Conservation (phyloP, 92 coral and sea anemone genomes). For the Isaurus tuberculatus region DNA sequence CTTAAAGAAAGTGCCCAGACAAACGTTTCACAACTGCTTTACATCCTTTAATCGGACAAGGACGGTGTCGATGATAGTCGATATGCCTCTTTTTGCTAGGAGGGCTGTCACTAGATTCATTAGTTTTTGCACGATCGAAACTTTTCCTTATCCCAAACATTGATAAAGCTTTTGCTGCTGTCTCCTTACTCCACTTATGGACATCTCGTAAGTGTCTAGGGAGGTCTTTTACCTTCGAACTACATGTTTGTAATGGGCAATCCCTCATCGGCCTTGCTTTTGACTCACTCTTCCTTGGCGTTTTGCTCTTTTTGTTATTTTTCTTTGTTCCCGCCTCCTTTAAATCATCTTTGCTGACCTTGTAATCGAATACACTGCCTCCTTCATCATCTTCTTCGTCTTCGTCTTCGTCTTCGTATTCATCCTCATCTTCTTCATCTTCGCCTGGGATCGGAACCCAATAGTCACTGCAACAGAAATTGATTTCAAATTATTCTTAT, state of each 20-base stretch:
- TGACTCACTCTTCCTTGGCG: background rate
- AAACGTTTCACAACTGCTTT: background rate
- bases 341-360: background rate
- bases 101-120: background rate
- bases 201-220: background rate
- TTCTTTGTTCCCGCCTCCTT: background rate
- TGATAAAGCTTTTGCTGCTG: background rate
- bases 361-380: background rate
- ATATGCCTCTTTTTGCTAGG: background rate
- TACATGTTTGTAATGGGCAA: background rate
- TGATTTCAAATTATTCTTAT: no score
- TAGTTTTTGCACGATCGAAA: background rate
- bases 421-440: background rate
- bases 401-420: background rate
- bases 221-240: background rate
- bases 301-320: background rate
- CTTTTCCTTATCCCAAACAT: background rate
- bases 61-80: background rate
- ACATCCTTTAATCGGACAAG: background rate
- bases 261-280: background rate
- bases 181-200: background rate
- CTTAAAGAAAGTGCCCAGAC: background rate
- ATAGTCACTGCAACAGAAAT: no score
- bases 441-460: background rate
- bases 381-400: background rate